phyloP scores from a whole-genome alignment of 1,140 invertebrate species.

The Cydia splendana region DNA sequence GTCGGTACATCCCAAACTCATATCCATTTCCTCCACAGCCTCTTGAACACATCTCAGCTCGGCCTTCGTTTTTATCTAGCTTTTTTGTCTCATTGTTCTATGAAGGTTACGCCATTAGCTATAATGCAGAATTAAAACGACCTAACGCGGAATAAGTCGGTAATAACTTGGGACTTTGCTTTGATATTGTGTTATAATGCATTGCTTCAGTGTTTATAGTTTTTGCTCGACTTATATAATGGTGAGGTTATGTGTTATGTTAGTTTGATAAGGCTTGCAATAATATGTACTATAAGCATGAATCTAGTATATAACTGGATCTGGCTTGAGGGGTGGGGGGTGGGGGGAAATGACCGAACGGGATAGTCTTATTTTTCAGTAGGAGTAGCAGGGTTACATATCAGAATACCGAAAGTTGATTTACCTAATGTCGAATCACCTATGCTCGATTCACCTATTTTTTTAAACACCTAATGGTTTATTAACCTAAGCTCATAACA shows the following conservation, averaged over 20 bases:
- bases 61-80: background rate
- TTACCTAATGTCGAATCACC: no score
- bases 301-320: no score
- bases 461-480: no score
- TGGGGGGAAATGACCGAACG: no score
- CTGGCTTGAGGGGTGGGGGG: no score
- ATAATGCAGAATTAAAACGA: background rate
- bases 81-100: slow-evolving; percentile 17
- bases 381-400: no score
- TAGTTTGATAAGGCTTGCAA: background rate
- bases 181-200: background rate
- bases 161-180: background rate
- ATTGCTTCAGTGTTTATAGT: background rate
- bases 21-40: background rate
- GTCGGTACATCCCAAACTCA: no score
- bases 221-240: slow-evolving; percentile 2
- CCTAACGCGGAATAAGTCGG: background rate
- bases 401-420: no score
- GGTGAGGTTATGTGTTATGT: background rate
- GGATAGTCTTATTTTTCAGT: no score
- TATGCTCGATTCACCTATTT: no score
- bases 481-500: no score
- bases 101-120: slow-evolving; percentile 7
- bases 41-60: slow-evolving; percentile 3
- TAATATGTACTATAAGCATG: background rate